Base-by-base conservation (phyloP, 2,888 invertebrate genomes). In the Pherbina coryleti region DNA sequence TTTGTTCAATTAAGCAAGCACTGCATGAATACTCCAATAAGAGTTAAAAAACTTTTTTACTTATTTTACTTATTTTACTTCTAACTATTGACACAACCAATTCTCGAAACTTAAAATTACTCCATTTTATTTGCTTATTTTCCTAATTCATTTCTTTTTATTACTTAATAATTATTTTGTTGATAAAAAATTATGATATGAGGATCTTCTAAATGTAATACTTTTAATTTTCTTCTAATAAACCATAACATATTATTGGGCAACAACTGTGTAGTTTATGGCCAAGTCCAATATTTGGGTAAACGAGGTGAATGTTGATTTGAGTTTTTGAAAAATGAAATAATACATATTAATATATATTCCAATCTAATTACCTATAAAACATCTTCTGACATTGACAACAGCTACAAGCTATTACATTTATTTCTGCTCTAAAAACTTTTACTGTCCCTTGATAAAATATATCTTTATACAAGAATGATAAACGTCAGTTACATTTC, bases 261-360 rank as follows among this genome's bases (percentile, higher is more conserved):
- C 85, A 84, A 84, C 84, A 84, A 88, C 84, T 81, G 81, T 77
- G 81, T 82, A 89, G 89, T 89, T 88, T 88, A 88, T 89, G 84
- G 88, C 88, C 86, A 89, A 89, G 89, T 89, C 89, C 88, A 89
- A 84, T 85, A 88, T 88, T 86, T 89, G 89, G 89, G 88, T 89
- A 86, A 87, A 88, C 84, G 89, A 89, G 89, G 89, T 89, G 89
- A 89, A 88, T 89, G 87, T 22, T 72, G 37, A 72, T 51, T 55
- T 60, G 66, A 57, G n/a, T 44, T 49, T 76, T 71, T 62, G 34
- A 73, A 66, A 66, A 62, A 71, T 70, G 49, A 37, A 69, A 57
- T 57, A 62, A 76, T 44, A 69, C 77, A 78, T 78, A 57, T 53
- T 34, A 70, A 51, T 77, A 60, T 66, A 72, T 34, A 60, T 37